phyloP scores from a whole-genome alignment of 2,888 invertebrate species.

The Lasius platythorax region DNA sequence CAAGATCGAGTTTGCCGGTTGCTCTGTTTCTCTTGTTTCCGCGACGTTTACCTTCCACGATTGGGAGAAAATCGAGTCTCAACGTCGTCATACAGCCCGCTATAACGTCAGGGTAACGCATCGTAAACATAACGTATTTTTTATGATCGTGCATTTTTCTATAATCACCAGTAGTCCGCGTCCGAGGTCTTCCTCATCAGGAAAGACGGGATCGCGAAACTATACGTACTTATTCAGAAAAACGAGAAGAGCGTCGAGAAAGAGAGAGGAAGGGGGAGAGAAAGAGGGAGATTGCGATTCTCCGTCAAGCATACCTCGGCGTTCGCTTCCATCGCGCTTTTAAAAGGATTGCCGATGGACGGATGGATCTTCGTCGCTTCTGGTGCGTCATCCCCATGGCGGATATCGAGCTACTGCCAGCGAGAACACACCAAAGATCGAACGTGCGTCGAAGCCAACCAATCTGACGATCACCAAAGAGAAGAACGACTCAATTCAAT shows the following conservation, averaged over 20 bases:
- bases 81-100: slow-evolving; percentile 48
- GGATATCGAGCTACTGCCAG: slow-evolving; percentile 69
- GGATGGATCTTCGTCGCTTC: slow-evolving; percentile 30
- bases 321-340: slow-evolving; percentile 33
- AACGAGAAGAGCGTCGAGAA: not conserved
- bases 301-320: slow-evolving; percentile 8
- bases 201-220: slow-evolving; percentile 10
- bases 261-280: slow-evolving; percentile 1
- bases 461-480: slow-evolving; percentile 51
- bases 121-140: slow-evolving; percentile 41
- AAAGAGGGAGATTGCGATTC: not conserved
- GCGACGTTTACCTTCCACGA: slow-evolving; percentile 27
- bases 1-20: slow-evolving; percentile 36
- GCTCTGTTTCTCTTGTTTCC: slow-evolving; percentile 9
- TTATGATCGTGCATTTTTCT: slow-evolving; percentile 50
- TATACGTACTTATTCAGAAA: not conserved
- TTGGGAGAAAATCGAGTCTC: slow-evolving; percentile 31
- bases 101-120: slow-evolving; percentile 48
- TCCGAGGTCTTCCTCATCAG: slow-evolving; percentile 23
- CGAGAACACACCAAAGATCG: slow-evolving; percentile 57
- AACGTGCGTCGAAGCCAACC: slow-evolving; percentile 35
- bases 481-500: slow-evolving; percentile 11
- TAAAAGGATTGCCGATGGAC: slow-evolving; percentile 31
- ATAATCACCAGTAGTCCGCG: slow-evolving; percentile 40
- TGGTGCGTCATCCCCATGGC: slow-evolving; percentile 57